A percentile compares a stretch with the other conserved stretches of the same genome.
phyloP scores from a whole-genome alignment of 2,888 invertebrate genomes.

The Stictocephala bisonia region DNA sequence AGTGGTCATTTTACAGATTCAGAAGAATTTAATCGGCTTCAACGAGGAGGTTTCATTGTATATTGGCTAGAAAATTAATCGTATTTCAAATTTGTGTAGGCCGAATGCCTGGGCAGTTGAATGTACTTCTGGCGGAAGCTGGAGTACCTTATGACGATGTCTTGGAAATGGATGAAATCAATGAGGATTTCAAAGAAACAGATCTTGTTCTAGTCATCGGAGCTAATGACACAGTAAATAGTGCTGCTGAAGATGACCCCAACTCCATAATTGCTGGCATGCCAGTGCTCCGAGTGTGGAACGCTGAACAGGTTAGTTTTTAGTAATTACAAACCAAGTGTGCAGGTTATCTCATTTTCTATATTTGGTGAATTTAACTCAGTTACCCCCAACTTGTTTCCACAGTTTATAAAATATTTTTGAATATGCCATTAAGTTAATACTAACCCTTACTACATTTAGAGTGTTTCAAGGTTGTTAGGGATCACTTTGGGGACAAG shows the following conservation, averaged over 20 bases:
- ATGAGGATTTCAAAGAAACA: constrained; percentile 85
- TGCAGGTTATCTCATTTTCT: too few relatives aligned
- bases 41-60: constrained; percentile 1
- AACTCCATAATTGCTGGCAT: constrained; percentile 93
- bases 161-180: constrained; percentile 93
- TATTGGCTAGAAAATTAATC: too few relatives aligned
- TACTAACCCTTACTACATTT: too few relatives aligned
- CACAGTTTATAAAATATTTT: too few relatives aligned
- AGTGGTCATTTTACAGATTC: background rate
- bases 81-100: constrained; percentile 70
- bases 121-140: constrained; percentile 91
- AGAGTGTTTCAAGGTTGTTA: too few relatives aligned
- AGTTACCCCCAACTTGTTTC: too few relatives aligned
- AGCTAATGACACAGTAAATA: constrained; percentile 93
- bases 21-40: background rate
- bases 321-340: too few relatives aligned
- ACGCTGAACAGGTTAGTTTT: constrained; percentile 80
- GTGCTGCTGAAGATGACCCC: constrained; percentile 90
- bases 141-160: constrained; percentile 94
- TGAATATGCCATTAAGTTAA: too few relatives aligned
- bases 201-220: constrained; percentile 88
- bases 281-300: constrained; percentile 92
- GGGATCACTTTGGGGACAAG: too few relatives aligned
- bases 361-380: too few relatives aligned
- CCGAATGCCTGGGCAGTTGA: constrained; percentile 92